Percentiles rank a stretch among this genome's conserved stretches.
phyloP scores from a whole-genome alignment of 2,113 vertebrate species.

The Ovis canadensis region DNA sequence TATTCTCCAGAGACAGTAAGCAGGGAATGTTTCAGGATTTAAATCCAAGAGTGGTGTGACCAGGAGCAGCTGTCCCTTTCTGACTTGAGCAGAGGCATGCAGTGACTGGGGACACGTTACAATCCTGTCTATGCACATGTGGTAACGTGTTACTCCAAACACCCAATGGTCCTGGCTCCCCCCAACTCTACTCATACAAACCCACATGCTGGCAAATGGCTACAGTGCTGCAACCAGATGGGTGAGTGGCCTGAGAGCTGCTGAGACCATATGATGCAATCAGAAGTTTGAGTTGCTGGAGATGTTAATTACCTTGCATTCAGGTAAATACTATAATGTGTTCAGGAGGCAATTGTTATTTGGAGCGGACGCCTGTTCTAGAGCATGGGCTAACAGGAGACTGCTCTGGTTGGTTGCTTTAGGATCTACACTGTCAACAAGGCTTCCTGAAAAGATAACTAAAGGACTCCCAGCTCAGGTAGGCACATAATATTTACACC shows the following conservation, averaged over 20 bases:
- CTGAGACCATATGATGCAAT: constrained; percentile 60
- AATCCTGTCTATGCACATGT: constrained; percentile 31
- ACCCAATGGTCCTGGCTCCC: constrained; percentile 45
- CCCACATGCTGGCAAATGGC: constrained; percentile 78
- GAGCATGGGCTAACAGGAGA: background rate
- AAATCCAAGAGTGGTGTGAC: background rate
- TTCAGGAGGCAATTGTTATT: background rate
- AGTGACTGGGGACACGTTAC: background rate
- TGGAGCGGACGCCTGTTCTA: background rate
- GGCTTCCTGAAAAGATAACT: constrained; percentile 56
- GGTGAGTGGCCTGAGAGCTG: constrained; percentile 57
- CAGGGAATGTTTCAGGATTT: background rate
- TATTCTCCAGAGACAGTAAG: background rate
- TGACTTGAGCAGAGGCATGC: background rate
- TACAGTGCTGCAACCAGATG: constrained; percentile 65
- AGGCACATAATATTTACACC: background rate
- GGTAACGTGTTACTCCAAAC: constrained; percentile 75
- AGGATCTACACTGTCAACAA: background rate
- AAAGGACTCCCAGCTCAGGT: constrained; percentile 1
- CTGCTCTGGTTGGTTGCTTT: background rate
- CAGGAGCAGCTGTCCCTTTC: rapidly evolving
- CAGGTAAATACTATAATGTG: background rate
- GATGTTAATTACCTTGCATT: constrained; percentile 44
- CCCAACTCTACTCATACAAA: constrained; percentile 30
- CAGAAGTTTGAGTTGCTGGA: constrained; percentile 17